Percentiles rank a stretch among this genome's conserved stretches.
phyloP scores from a whole-genome alignment of 2,797 vertebrate species.

The Alca torda region DNA sequence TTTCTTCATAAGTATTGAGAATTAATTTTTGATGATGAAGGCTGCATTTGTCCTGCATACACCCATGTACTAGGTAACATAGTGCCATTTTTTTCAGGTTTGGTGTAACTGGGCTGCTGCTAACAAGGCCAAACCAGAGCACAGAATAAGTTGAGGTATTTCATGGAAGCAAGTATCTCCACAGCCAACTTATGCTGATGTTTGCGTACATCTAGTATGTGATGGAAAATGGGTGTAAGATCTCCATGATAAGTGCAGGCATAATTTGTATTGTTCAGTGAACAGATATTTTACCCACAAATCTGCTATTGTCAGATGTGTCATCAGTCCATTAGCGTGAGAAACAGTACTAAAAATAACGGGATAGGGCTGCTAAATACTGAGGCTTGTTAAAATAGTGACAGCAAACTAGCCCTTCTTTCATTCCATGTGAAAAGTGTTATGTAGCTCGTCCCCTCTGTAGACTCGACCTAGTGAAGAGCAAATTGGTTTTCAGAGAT shows the following conservation, averaged over 20 bases:
- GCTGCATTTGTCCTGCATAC: not conserved
- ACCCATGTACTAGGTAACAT: not conserved
- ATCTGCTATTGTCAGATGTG: conserved; percentile 38
- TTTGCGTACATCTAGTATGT: rapidly evolving
- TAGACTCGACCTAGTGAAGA: not conserved
- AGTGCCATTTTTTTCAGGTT: not conserved
- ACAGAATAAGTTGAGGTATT: not conserved
- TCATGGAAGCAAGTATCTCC: not conserved
- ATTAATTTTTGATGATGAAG: not conserved
- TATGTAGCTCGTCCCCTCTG: not conserved
- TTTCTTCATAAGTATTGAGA: not conserved
- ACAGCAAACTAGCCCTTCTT: conserved; percentile 24
- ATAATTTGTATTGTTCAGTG: not conserved
- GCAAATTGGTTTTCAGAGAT: not conserved
- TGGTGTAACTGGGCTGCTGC: not conserved
- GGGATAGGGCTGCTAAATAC: conserved; percentile 39
- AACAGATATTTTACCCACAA: conserved; percentile 22
- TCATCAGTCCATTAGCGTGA: conserved; percentile 43
- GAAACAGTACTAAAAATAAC: conserved; percentile 63
- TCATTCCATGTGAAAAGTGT: not conserved
- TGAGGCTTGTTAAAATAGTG: conserved; percentile 51
- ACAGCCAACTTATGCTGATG: not conserved
- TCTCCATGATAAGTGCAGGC: not conserved
- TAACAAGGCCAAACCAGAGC: not conserved
- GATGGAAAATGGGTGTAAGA: not conserved